Percentiles rank a stretch among this genome's conserved stretches.
Evolutionary conservation across 2,113 vertebrate species (phyloP).

Genomic region (Uropsilus gracilis): DNA sequence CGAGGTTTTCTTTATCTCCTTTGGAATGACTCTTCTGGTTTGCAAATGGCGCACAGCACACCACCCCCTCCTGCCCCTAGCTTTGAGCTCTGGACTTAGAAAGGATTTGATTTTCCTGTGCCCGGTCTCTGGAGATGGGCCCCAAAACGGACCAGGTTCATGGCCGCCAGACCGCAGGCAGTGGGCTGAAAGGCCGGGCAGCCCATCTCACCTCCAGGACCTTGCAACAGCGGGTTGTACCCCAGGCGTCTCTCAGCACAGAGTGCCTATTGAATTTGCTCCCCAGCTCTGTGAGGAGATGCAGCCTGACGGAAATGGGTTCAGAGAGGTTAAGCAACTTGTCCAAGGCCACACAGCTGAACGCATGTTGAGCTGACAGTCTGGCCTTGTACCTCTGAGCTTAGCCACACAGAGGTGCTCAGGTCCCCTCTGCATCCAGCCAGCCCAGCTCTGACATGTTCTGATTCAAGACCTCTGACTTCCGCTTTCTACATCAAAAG

Average conservation of each 20-base stretch:
- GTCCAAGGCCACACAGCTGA: neutral
- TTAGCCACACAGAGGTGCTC: neutral
- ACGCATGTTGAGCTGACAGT: too few relatives aligned
- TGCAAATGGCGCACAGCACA: too few relatives aligned
- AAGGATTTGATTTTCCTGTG: neutral
- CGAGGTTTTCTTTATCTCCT: too few relatives aligned
- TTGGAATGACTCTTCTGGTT: too few relatives aligned
- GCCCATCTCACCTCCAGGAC: too few relatives aligned
- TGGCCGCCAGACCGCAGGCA: neutral
- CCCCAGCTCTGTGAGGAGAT: neutral
- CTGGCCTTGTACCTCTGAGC: neutral
- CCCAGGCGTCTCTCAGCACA: neutral
- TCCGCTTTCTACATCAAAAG: neutral
- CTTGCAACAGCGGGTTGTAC: accelerated
- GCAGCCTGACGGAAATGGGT: neutral
- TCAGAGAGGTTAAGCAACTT: neutral
- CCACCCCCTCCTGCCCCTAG: too few relatives aligned
- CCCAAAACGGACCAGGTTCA: neutral
- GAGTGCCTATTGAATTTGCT: neutral
- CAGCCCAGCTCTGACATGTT: neutral
- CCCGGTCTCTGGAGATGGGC: neutral
- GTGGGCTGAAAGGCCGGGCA: accelerated
- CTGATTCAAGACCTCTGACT: neutral
- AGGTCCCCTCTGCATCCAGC: neutral
- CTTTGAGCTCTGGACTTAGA: neutral